Evolutionary conservation across 2,888 invertebrate species (phyloP), one percentile per base, ranked within the genome.

Genomic region (Tetanocera ferruginea): DNA sequence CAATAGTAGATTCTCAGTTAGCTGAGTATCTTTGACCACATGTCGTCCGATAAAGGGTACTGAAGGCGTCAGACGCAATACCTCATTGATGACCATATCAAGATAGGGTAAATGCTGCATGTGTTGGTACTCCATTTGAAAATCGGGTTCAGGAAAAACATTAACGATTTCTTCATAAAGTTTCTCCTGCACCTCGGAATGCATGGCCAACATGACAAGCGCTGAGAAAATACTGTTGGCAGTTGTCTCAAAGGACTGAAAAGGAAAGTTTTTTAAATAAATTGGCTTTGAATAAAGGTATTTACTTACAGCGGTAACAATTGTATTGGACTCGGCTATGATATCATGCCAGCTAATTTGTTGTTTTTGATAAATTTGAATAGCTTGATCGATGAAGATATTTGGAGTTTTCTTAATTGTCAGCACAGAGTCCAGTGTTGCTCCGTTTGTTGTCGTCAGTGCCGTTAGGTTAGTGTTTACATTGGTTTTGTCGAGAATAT

Each of bases 81-180:
- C 82, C 78, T 85, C 85, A 71, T 83, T 82, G 34, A 85, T 76
- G 5, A 84, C 76, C 83, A 84, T 83, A 69, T 84, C 84, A 76
- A 84, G 75, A 76, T 85, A 85, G 6, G 82, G 80, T n/a, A 84
- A 70, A 49, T 84, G 81, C 5, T 81, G 62, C 19, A 83, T 72
- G 49, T 84, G 78, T 9, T 81, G 79, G 37, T 77, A 82, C 1
- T 76, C 66, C 28, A 83, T 66, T 49, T 81, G 72, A 49, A 78
- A 80, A 6, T 79, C 70, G 28, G 82, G 81, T 1, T 83, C 82
- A 0, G 83, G 83, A 28, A 82, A 82, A 9, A 79, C 60, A 23
- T 64, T 70, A 1, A 80, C 9, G 11, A 83, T 73, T 79, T 83
- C 82, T 8, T 82, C 81, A 64, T 67, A 82, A 5, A 82, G 79